These are phyloP conservation scores for Philaethria dido DNA, from an alignment of 2,888 invertebrate species.

Conservation along the genomic window DNA sequence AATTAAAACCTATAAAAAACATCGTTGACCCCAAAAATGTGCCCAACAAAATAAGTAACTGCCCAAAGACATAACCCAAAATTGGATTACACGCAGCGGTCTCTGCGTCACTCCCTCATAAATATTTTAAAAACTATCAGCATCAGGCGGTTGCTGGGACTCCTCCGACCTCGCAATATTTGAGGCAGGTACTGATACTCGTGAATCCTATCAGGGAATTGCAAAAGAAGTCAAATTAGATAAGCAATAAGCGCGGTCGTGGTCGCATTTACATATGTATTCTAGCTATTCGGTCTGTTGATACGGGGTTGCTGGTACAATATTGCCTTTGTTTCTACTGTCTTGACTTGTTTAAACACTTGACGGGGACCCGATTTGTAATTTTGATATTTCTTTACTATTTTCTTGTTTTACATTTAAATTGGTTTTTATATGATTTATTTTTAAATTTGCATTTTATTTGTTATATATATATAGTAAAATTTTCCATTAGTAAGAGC, in stretches of 20 bases:
- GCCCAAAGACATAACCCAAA: conserved; percentile 81
- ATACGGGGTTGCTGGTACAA: conserved; percentile 80
- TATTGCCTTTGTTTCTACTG: conserved; percentile 70
- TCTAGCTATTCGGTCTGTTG: conserved; percentile 77
- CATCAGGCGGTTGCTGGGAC: conserved; percentile 53
- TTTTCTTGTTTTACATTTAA: conserved; percentile 37
- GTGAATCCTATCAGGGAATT: conserved; percentile 78
- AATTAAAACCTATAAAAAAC: conserved; percentile 78
- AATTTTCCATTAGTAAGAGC: not conserved
- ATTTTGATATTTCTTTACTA: conserved; percentile 46
- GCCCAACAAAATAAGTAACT: conserved; percentile 73
- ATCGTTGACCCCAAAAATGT: conserved; percentile 66
- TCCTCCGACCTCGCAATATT: conserved; percentile 61
- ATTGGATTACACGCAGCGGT: conserved; percentile 78
- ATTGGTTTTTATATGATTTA: not conserved
- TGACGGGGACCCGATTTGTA: conserved; percentile 57
- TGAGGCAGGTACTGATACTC: conserved; percentile 77
- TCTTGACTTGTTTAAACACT: conserved; percentile 51
- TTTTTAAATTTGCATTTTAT: not conserved
- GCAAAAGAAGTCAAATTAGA: conserved; percentile 83
- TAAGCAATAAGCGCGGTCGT: conserved; percentile 81
- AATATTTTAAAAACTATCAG: conserved; percentile 81
- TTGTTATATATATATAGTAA: not conserved
- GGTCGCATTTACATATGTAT: conserved; percentile 82
- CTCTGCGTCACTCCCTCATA: conserved; percentile 73